Evolutionary conservation across 2,888 invertebrate genomes (phyloP), one percentile per base, ranked within the genome.

Genomic region (Philhelius pedissequus): DNA sequence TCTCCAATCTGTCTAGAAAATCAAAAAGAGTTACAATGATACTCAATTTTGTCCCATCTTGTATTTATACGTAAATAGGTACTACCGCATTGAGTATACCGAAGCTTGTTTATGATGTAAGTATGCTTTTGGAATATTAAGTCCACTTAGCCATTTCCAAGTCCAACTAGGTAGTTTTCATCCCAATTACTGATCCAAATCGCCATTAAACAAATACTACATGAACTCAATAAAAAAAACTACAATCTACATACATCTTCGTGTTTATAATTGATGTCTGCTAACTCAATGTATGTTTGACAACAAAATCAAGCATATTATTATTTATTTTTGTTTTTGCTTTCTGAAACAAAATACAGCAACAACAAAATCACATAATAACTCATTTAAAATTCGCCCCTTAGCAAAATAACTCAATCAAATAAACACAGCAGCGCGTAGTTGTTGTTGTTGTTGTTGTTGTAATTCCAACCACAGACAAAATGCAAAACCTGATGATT

Each of bases 321-420:
- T n/a, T n/a, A n/a, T n/a, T n/a, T n/a, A n/a, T n/a, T n/a, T n/a
- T n/a, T n/a, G n/a, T n/a, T n/a, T n/a, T n/a, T n/a, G n/a, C n/a
- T 11, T 27, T 32, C 18, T 27, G 2, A 3, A 32, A 7, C 30
- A 58, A 35, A 58, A 58, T 38, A 48, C 15, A 62, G 32, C 54
- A 52, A 25, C 35, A 56, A 73, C 48, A 76, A 73, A 73, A 43
- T 13, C 79, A 78, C 83, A 75, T 84, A 84, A 84, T 84, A 84
- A 84, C 84, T 84, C 84, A 84, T 84, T 84, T 84, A 80, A 35
- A 71, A 64, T 80, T 74, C 35, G 66, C 80, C 84, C 83, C 60
- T 20, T 54, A 60, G 84, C 84, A 68, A 84, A 84, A 84, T 84
- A 84, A 84, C 84, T 84, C 84, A 84, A 84, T 84, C 84, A 84